phyloP scores from a whole-genome alignment of 1,140 invertebrate genomes.

The Zaprionus tsacasi region DNA sequence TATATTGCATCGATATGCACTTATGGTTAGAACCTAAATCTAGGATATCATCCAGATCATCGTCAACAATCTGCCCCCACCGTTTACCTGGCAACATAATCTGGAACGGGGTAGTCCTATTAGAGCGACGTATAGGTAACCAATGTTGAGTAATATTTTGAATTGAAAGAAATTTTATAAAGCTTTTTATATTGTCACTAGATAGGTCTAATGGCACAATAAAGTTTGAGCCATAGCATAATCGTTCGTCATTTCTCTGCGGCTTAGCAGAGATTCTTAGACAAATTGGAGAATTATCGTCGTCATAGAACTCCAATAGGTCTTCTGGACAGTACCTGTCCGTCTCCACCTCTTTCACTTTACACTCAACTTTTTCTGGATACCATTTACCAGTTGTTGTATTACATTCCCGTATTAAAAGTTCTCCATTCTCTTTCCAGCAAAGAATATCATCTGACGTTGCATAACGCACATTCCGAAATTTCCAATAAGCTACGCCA shows the following conservation, averaged over 20 bases:
- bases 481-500: constrained; percentile 44
- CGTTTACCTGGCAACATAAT: constrained; percentile 67
- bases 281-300: constrained; percentile 31
- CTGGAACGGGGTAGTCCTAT: constrained; percentile 51
- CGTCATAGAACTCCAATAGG: constrained; percentile 43
- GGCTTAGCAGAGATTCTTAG: constrained; percentile 46
- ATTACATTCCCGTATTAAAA: constrained; percentile 51
- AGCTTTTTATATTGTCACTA: background rate
- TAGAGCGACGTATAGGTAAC: constrained; percentile 62
- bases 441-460: constrained; percentile 46
- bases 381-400: constrained; percentile 38
- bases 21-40: constrained; percentile 44
- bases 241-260: constrained; percentile 56
- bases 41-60: constrained; percentile 13
- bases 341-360: background rate
- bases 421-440: constrained; percentile 21
- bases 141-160: constrained; percentile 62
- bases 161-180: constrained; percentile 26
- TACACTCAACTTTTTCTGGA: constrained; percentile 37
- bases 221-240: constrained; percentile 63
- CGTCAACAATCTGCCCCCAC: constrained; percentile 54
- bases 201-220: constrained; percentile 40
- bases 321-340: constrained; percentile 59
- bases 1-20: constrained; percentile 44
- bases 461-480: constrained; percentile 35